Evolutionary conservation across 2,888 invertebrate species (phyloP).

Genomic region (Chelonus formosanus): DNA sequence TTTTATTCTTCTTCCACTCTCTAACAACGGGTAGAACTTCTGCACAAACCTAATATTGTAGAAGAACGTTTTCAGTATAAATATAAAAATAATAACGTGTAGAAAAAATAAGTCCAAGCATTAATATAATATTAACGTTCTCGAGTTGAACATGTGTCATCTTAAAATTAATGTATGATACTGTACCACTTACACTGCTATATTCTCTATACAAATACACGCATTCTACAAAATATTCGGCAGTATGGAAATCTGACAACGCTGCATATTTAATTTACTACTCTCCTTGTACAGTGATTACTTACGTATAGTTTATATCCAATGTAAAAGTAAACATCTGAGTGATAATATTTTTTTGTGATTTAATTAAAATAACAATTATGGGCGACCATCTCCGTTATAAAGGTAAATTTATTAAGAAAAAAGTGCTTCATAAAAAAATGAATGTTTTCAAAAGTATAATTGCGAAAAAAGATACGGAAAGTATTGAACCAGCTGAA

Average conservation of each 20-base stretch:
- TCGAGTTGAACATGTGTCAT: too few species aligned
- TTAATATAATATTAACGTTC: too few species aligned
- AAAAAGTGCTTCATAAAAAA: slow-evolving; percentile 14
- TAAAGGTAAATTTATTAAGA: slow-evolving; percentile 16
- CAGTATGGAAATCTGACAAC: not conserved
- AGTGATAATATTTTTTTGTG: not conserved
- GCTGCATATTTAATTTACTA: slow-evolving; percentile 3
- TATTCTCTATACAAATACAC: slow-evolving; percentile 2
- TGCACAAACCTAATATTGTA: too few species aligned
- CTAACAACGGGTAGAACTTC: too few species aligned
- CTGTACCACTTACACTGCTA: not conserved
- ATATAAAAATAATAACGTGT: too few species aligned
- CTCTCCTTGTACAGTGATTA: not conserved
- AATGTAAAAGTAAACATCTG: too few species aligned
- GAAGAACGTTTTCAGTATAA: too few species aligned
- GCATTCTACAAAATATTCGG: not conserved
- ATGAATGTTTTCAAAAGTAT: not conserved
- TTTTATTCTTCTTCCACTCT: too few species aligned
- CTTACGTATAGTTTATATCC: not conserved
- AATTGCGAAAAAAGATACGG: not conserved
- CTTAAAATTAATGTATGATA: too few species aligned
- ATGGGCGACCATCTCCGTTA: slow-evolving; percentile 1
- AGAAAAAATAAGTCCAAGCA: too few species aligned
- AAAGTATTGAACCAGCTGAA: not conserved
- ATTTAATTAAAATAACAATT: not conserved